phyloP scores from a whole-genome alignment of 2,888 invertebrate species.

The Netelia virgata region DNA sequence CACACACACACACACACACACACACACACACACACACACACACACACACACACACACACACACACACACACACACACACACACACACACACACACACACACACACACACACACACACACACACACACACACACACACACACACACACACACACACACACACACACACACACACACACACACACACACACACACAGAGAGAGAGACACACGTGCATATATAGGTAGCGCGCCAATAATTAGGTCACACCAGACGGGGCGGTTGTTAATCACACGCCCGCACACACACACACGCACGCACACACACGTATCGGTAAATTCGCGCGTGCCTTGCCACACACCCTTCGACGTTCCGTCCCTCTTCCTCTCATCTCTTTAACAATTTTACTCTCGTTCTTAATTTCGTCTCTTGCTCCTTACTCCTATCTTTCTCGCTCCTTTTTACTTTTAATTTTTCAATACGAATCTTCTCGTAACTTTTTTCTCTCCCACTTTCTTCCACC shows the following conservation, averaged over 20 bases:
- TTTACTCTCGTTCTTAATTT: background rate
- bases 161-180: background rate
- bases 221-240: slow-evolving; percentile 76
- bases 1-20: background rate
- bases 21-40: background rate
- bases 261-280: slow-evolving; percentile 2
- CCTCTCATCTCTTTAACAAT: too few relatives aligned
- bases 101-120: background rate
- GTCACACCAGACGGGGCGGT: slow-evolving; percentile 73
- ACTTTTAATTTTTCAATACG: background rate
- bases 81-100: background rate
- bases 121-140: background rate
- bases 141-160: background rate
- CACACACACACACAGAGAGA: background rate
- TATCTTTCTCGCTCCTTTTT: background rate
- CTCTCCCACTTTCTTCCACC: background rate
- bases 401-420: background rate
- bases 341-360: background rate
- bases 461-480: background rate
- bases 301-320: background rate
- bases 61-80: background rate
- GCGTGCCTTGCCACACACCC: background rate
- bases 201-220: slow-evolving; percentile 10
- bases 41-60: background rate
- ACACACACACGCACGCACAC: slow-evolving; percentile 5